Base-by-base conservation (phyloP, 2,113 vertebrate species). In the Orthonyx spaldingii region DNA sequence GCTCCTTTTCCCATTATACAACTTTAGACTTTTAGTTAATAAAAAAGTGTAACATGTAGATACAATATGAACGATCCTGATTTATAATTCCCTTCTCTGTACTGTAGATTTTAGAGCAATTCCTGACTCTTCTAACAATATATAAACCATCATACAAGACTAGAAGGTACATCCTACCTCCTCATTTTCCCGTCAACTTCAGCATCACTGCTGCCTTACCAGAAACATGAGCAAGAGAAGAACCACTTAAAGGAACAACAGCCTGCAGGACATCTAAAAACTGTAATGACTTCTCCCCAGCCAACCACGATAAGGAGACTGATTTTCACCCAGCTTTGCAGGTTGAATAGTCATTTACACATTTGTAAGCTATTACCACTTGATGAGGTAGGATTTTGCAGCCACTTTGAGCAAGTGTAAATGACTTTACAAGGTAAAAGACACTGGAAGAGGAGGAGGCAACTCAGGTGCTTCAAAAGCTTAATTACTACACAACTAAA, bases 41-140 rank as follows among this genome's bases (percentile, higher is more conserved):
- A 60, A 52, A 75, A 12, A 53, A 66, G 14, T 0, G 0, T 13
- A 64, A 68, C 18, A 28, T 0, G 0, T 18, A 80, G 11, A 30
- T 20, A 32, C 4, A 44, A 6, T 0, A 0, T 22, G 9, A 77
- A 84, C 10, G 17, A 65, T 16, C 10, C 13, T 16, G 4, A 15
- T 55, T 65, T 49, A 27, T 19, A 47, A 63, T 9, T 3, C 8
- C 5, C 5, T 24, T 80, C 8, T 2, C 30, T 10, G 1, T 16
- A 63, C 16, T 17, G 4, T 15, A 61, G 42, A 5, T 9, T 59
- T 61, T 41, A 19, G 9, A 84, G 37, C 16, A 83, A 46, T n/a
- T 75, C 3, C 20, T 27, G 3, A 1, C 19, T 60, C 35, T 33
- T 87, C 76, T 37, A 47, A 44, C 10, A 13, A 63, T 68, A 55